These are phyloP conservation scores for Leucania comma DNA, from an alignment of 2,888 invertebrate species.

Conservation along the genomic window DNA sequence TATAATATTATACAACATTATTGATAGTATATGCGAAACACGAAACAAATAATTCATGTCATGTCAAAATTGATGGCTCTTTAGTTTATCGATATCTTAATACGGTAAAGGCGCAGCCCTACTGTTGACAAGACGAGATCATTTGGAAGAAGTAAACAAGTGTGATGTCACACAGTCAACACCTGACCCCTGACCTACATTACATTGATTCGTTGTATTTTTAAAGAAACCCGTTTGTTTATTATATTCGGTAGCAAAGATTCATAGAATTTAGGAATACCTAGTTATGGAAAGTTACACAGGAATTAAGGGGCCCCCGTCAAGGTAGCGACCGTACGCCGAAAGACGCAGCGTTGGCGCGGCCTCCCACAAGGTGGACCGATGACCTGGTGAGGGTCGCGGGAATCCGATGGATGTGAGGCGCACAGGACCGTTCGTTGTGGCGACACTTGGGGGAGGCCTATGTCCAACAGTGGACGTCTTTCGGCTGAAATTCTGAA, in stretches of 20 bases:
- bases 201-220: neutral
- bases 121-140: neutral
- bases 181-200: constrained; percentile 3
- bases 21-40: too few relatives aligned
- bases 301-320: neutral
- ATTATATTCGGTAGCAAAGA: neutral
- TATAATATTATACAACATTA: too few relatives aligned
- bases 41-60: too few relatives aligned
- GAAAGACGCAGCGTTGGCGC: too few relatives aligned
- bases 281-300: neutral
- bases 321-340: neutral
- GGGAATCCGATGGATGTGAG: too few relatives aligned
- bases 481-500: too few relatives aligned
- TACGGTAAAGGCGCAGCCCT: neutral
- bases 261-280: neutral
- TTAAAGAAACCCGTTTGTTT: neutral
- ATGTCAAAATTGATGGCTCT: neutral
- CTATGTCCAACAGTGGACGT: too few relatives aligned
- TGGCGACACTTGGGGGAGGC: too few relatives aligned
- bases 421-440: too few relatives aligned
- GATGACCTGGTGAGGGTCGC: too few relatives aligned
- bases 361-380: too few relatives aligned
- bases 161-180: constrained; percentile 1
- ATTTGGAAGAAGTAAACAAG: neutral
- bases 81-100: constrained; percentile 8